Conservation (phyloP, 2,888 invertebrate genomes). For the Saturnia pavonia region DNA sequence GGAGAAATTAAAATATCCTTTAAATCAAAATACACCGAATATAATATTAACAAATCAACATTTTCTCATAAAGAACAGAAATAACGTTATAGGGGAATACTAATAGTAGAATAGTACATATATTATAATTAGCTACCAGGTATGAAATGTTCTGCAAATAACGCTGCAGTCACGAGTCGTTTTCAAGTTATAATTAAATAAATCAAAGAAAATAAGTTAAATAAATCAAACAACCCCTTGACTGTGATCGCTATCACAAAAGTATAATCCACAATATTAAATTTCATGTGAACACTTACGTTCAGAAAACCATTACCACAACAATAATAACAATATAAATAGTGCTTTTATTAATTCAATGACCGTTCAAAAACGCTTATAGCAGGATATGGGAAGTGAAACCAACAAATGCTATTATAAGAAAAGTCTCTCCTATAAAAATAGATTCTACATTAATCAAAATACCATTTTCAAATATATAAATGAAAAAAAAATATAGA, state of each 20-base stretch:
- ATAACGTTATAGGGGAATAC: neutral
- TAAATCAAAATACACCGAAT: too few species aligned
- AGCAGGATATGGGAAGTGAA: constrained; percentile 32
- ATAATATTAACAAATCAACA: neutral
- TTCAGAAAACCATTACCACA: neutral
- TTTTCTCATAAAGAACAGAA: neutral
- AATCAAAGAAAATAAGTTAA: too few species aligned
- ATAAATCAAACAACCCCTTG: neutral
- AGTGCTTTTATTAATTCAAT: constrained; percentile 14
- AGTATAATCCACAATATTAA: neutral
- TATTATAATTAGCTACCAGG: neutral
- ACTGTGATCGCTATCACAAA: neutral
- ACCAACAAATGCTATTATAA: neutral
- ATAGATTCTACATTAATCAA: neutral
- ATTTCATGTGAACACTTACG: neutral
- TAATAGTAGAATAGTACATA: too few species aligned
- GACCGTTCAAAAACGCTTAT: constrained; percentile 55
- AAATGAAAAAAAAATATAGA: neutral
- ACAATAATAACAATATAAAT: neutral
- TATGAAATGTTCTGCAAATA: constrained; percentile 65
- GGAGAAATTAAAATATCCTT: too few species aligned
- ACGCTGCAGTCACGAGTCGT: constrained; percentile 66
- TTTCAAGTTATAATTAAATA: constrained; percentile 30
- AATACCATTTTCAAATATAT: neutral
- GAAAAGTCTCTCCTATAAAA: neutral